Conservation (phyloP, 2,797 vertebrate species). For the Sebastes ruberrimus region DNA sequence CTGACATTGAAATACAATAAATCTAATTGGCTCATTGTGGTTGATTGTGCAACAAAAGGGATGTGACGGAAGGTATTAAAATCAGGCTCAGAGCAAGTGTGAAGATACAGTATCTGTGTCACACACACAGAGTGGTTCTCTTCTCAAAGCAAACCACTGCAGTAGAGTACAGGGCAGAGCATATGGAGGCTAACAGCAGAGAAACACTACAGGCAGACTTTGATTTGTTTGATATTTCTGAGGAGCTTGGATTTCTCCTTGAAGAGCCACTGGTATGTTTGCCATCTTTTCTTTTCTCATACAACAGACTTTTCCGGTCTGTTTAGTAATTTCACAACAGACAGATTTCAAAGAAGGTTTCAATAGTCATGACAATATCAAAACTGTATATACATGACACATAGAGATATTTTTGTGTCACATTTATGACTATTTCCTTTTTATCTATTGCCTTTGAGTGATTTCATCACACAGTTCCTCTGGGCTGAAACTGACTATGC, state of each 20-base stretch:
- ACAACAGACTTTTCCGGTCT: not conserved
- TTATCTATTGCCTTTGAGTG: not conserved
- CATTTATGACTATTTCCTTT: not conserved
- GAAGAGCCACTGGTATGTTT: conserved; percentile 67
- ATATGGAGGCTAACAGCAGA: conserved; percentile 51
- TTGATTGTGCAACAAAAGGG: conserved; percentile 24
- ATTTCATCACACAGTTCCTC: not conserved
- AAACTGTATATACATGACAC: not conserved
- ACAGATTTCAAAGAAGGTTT: not conserved
- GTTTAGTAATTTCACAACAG: not conserved
- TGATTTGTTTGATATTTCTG: conserved; percentile 63
- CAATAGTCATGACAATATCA: not conserved
- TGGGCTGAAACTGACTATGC: conserved; percentile 6
- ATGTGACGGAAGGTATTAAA: conserved; percentile 11
- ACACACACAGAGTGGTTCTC: not conserved
- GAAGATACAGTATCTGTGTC: conserved; percentile 1
- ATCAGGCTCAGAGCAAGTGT: not conserved
- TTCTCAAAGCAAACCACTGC: not conserved
- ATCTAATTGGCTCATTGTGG: conserved; percentile 48
- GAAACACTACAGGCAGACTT: conserved; percentile 49
- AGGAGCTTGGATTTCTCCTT: conserved; percentile 66
- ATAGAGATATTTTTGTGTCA: not conserved
- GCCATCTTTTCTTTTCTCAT: conserved; percentile 14
- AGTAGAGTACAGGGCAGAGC: not conserved
- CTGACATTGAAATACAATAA: not conserved